Evolutionary conservation across 2,113 vertebrate genomes (phyloP), one percentile per base, ranked within the genome.

Genomic region (Caracal caracal): DNA sequence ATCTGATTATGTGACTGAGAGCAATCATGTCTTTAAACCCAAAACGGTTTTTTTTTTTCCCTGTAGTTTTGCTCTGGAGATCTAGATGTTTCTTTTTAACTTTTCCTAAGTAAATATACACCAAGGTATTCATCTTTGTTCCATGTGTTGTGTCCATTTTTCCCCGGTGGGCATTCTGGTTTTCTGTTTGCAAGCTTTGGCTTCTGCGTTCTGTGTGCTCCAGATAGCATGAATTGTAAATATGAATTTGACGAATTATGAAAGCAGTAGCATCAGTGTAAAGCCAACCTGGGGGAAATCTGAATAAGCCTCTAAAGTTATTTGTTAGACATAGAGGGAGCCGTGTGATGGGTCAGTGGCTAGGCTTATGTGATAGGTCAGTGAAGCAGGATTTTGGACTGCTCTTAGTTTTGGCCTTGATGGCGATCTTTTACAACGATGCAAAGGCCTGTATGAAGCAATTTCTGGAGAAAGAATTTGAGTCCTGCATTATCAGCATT

Each of bases 41-140:
- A 17, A 76, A 33, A 4, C 33, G 33, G 5, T 71, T 28, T 76
- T 49, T 33, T 30, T 40, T 73, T 70, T 20, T 19, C 7, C 24
- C 61, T 93, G 83, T 65, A 59, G 47, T 85, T 75, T 94, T 88
- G 92, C 49, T 82, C 56, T 93, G 70, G 20, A 28, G 24, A 28
- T 22, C 30, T 63, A 53, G 56, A 51, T 70, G 10, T 35, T 40
- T 70, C 13, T 83, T 63, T 80, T 49, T 56, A 78, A 56, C 30
- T 68, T 91, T 97, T 95, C 33, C 22, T 84, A 43, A 92, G 51
- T 91, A 83, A 90, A 79, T 78, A 20, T 15, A 53, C 3, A 53
- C 8, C 63, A 61, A 56, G 8, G 20, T 59, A 30, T 66, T 94
- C 33, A 26, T 89, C 24, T 73, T 24, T 73, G 6, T 84, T 51